Conservation (phyloP, 92 coral and sea anemone species). For the Anthopleura xanthogrammica region DNA sequence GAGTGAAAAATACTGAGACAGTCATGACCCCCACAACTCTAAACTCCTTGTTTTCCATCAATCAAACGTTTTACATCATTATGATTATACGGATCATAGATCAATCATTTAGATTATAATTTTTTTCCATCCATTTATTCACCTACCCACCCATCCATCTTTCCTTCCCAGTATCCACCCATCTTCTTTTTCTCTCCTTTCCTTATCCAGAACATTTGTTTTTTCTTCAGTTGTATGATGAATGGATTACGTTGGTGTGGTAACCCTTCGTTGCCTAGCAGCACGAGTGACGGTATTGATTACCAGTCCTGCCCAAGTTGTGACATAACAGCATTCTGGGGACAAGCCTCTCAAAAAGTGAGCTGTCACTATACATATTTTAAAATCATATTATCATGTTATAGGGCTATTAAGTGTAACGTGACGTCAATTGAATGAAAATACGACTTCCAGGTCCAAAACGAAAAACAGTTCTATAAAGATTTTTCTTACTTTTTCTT, state of each 20-base stretch:
- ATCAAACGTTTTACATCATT: too few relatives aligned
- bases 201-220: too few relatives aligned
- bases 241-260: conserved; percentile 59
- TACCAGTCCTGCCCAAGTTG: conserved; percentile 46
- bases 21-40: too few relatives aligned
- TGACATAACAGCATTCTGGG: conserved; percentile 46
- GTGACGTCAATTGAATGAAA: background rate
- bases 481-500: too few relatives aligned
- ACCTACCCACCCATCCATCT: background rate
- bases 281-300: conserved; percentile 42
- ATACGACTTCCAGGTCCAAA: too few relatives aligned
- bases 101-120: too few relatives aligned
- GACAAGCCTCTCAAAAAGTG: conserved; percentile 48
- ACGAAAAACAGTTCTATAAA: too few relatives aligned
- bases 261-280: background rate
- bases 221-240: conserved; percentile 34
- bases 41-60: background rate
- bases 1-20: background rate
- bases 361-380: background rate
- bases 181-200: background rate
- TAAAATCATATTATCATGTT: background rate
- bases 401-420: too few relatives aligned
- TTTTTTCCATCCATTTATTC: background rate
- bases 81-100: too few relatives aligned
- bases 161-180: background rate